Base-by-base conservation (phyloP, 2,113 vertebrate species). In the Cynopterus brachyotis region DNA sequence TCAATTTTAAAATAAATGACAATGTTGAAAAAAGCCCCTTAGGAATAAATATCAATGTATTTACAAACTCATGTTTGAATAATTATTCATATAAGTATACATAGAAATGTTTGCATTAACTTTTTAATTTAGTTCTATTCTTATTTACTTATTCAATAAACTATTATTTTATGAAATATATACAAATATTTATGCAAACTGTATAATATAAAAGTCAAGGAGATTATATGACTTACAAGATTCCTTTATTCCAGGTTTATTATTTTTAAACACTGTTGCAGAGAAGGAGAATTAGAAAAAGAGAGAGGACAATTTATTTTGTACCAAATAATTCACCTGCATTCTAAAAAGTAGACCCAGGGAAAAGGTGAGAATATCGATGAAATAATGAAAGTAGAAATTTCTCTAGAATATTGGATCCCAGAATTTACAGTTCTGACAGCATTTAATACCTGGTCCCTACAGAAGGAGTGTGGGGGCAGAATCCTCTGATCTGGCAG, bases 41-140 rank as follows among this genome's bases (percentile, higher is more conserved):
- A 53, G 55, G 10, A 35, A 89, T n/a, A 94, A 94, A 94, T 50
- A 80, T 32, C 45, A 86, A 82, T 60, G 67, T 57, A 94, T 84
- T 96, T 76, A 69, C 24, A 87, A 90, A 59, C 8, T 10, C 89
- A 3, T 64, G 1, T 59, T 94, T 93, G 4, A 9, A 30, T 72
- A 80, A 88, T 93, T 67, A 76, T 62, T 90, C 66, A 93, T 72
- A 30, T 62, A 64, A 6, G 7, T 55, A 64, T 83, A n/a, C 5
- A 37, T 28, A 55, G 60, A 76, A 90, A 72, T 92, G 10, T 81
- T 81, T 64, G 1, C 2, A 70, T 73, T 59, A 55, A 92, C 19
- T 9, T 92, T 92, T 90, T 53, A 88, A 70, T 85, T 55, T 79
- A 67, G 6, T 94, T 67, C 7, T 90, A 62, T 32, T 11, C 50